Evolutionary conservation across 2,888 invertebrate genomes (phyloP).

Genomic region (Trachelus iudaicus): DNA sequence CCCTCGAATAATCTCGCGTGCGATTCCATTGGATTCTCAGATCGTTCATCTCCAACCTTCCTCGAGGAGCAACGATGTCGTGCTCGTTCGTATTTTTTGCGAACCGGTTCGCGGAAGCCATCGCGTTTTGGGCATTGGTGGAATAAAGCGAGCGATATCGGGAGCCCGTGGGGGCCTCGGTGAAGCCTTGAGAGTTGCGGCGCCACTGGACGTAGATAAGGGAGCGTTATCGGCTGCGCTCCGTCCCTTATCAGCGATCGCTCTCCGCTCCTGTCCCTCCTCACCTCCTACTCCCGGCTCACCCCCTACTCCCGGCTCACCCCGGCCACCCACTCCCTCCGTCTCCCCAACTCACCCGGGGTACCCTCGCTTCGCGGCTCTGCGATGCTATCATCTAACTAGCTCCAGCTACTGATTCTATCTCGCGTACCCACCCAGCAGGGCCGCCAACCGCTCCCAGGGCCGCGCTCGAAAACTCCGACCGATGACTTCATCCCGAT

Average conservation of each 20-base stretch:
- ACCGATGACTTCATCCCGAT: slow-evolving; percentile 23
- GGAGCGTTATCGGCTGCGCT: slow-evolving; percentile 64
- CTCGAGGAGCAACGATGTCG: background rate
- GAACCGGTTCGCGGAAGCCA: slow-evolving; percentile 4
- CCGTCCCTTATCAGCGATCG: slow-evolving; percentile 66
- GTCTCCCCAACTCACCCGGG: slow-evolving; percentile 37
- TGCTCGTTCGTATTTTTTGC: slow-evolving; percentile 1
- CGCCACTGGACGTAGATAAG: slow-evolving; percentile 66
- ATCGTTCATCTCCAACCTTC: background rate
- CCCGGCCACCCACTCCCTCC: slow-evolving; percentile 38
- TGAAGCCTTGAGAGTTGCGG: slow-evolving; percentile 64
- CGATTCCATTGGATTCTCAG: background rate
- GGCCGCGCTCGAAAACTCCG: slow-evolving; percentile 42
- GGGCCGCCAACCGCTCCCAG: slow-evolving; percentile 40
- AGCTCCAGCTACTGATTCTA: slow-evolving; percentile 71
- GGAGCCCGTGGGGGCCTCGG: slow-evolving; percentile 27
- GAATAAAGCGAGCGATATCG: slow-evolving; percentile 15
- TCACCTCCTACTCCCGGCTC: slow-evolving; percentile 41
- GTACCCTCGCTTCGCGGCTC: slow-evolving; percentile 59
- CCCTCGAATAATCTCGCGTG: background rate
- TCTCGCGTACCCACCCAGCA: slow-evolving; percentile 62
- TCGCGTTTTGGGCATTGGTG: background rate
- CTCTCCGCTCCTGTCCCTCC: slow-evolving; percentile 63
- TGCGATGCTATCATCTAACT: slow-evolving; percentile 71
- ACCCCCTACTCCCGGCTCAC: slow-evolving; percentile 42